Base-by-base conservation (phyloP, 35 echinoderm and acorn worm genomes). In the Lytechinus variegatus region DNA sequence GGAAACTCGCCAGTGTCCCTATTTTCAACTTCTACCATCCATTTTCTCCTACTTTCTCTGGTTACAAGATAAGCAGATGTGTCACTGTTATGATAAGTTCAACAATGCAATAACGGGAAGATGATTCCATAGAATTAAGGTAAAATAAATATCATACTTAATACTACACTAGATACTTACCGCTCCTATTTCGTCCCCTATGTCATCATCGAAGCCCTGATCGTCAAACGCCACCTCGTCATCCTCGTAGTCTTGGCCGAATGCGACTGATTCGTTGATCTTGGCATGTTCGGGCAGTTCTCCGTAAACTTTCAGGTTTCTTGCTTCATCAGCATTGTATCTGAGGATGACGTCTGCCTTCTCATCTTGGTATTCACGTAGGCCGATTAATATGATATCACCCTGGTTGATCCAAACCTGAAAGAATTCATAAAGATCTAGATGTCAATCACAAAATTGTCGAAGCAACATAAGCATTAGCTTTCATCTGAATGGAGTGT, bases 301-400 rank as follows among this genome's bases (percentile, higher is more conserved):
- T 52, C 98, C 98, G 91, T 97, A 99, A 10, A 92, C 27, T 71
- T 99, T 99, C 1, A 99, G 96, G 87, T 99, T 97, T 16, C 98
- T 94, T 72, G 98, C 98, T 91, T 99, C 98, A 16, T 99, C 98
- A 56, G 96, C 79, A 19, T 95, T 99, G 94, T 99, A 99, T 56
- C 97, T 99, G 33, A 99, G 95, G 86, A 99, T 99, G 54, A 99
- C 98, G 86, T 99, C 98, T 3, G 98, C 98, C 86, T 99, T 99
- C 33, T 95, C 61, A 56, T 99, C 98, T 96, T 99, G 98, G 95
- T 97, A 99, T 71, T 99, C 98, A 79, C 98, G 95, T n/a, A 99
- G 94, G 61, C 98, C 98, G 14, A 99, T 94, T 28, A 99, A 96
- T 54, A 99, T 99, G 95, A 99, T 99, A 56, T 99, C 98, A 33